Conservation (phyloP, 1,140 invertebrate species). For the Drosophila erecta region DNA sequence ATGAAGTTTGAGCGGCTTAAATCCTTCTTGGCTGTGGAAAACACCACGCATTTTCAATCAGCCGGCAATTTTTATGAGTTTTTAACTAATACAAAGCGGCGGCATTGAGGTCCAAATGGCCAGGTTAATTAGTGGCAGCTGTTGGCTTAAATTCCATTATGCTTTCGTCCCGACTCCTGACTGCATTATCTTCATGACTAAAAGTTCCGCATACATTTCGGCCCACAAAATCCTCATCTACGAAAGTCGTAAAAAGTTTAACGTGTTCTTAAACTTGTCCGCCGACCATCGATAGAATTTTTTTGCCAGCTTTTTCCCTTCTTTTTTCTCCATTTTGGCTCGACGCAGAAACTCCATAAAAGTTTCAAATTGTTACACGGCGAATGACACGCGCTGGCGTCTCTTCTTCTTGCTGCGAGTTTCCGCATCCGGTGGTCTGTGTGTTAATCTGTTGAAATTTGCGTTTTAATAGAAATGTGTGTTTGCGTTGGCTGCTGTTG, state of each 20-base stretch:
- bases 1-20: slow-evolving; percentile 60
- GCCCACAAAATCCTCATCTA: slow-evolving; percentile 47
- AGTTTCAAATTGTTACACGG: slow-evolving; percentile 79
- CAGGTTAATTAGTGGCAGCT: slow-evolving; percentile 76
- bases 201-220: slow-evolving; percentile 29
- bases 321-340: neutral
- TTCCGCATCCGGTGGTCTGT: slow-evolving; percentile 24
- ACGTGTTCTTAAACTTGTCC: slow-evolving; percentile 69
- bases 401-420: neutral
- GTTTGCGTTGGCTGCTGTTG: slow-evolving; percentile 8
- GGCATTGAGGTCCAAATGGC: slow-evolving; percentile 37
- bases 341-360: slow-evolving; percentile 53
- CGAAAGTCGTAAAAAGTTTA: slow-evolving; percentile 76
- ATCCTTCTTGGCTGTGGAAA: neutral
- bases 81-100: slow-evolving; percentile 60
- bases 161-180: slow-evolving; percentile 22
- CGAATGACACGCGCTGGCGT: slow-evolving; percentile 69
- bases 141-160: slow-evolving; percentile 51
- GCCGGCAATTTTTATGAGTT: slow-evolving; percentile 57
- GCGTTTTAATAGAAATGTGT: slow-evolving; percentile 77
- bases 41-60: slow-evolving; percentile 15
- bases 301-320: neutral
- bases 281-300: slow-evolving; percentile 37
- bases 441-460: slow-evolving; percentile 81
- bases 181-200: slow-evolving; percentile 25